Conservation (phyloP, 2,888 invertebrate genomes). For the Synergus laeviventris region DNA sequence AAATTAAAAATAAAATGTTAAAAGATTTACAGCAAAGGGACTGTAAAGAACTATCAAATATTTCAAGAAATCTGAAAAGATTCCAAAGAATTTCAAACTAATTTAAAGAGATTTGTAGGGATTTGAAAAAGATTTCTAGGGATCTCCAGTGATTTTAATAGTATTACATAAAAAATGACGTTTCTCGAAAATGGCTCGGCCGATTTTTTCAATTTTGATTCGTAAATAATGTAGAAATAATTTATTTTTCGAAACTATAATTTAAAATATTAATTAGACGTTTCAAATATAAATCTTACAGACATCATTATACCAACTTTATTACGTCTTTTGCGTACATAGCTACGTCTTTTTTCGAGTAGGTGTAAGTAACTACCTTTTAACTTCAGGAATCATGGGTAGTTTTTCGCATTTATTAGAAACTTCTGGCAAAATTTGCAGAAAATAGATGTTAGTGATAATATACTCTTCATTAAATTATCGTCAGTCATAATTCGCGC, state of each 20-base stretch:
- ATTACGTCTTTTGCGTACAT: neutral
- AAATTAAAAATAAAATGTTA: too few species aligned
- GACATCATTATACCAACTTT: neutral
- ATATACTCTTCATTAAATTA: neutral
- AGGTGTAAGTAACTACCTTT: neutral
- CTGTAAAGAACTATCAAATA: too few species aligned
- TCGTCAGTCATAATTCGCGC: neutral
- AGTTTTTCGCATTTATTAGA: constrained; percentile 47
- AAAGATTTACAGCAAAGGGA: too few species aligned
- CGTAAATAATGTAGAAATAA: neutral
- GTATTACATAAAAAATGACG: too few species aligned
- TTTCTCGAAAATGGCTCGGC: too few species aligned
- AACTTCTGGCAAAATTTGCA: constrained; percentile 47
- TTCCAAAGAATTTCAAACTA: too few species aligned
- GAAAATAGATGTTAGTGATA: constrained; percentile 15
- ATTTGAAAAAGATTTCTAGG: too few species aligned
- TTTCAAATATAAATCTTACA: neutral
- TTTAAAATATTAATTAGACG: neutral
- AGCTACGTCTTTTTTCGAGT: neutral
- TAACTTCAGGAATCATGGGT: constrained; percentile 1
- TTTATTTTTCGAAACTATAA: neutral
- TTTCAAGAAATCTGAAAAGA: too few species aligned
- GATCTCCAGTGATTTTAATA: too few species aligned
- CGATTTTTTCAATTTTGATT: too few species aligned
- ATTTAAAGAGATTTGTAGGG: too few species aligned